phyloP scores from a whole-genome alignment of 2,888 invertebrate genomes.

The Prenolepis imparis region DNA sequence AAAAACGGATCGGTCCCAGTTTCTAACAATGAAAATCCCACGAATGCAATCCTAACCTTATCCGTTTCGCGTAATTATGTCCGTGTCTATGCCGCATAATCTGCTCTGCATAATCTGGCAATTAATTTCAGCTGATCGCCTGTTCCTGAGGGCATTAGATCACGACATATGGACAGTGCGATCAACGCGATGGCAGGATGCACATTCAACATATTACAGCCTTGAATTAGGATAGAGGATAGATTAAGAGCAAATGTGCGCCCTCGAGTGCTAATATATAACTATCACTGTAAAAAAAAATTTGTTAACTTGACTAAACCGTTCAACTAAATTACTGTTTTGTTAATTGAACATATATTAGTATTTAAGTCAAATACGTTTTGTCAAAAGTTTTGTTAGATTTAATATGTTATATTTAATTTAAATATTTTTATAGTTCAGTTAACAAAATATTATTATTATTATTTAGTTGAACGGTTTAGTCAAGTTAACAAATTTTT shows the following conservation, averaged over 20 bases:
- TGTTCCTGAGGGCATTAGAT: conserved; percentile 50
- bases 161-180: conserved; percentile 41
- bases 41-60: background rate
- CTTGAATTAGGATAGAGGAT: conserved; percentile 25
- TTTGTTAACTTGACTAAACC: too few relatives aligned
- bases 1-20: background rate
- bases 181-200: conserved; percentile 31
- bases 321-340: too few relatives aligned
- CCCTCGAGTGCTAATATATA: background rate
- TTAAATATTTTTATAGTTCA: too few relatives aligned
- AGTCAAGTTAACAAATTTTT: too few relatives aligned
- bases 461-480: too few relatives aligned
- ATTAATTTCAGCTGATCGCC: conserved; percentile 49
- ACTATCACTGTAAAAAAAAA: too few relatives aligned
- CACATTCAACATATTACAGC: conserved; percentile 17
- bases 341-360: too few relatives aligned
- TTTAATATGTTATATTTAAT: too few relatives aligned
- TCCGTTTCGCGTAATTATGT: conserved; percentile 41
- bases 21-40: background rate
- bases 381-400: too few relatives aligned
- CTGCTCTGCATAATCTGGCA: conserved; percentile 55
- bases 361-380: too few relatives aligned
- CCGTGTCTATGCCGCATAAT: conserved; percentile 14
- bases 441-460: too few relatives aligned
- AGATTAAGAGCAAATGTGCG: background rate